Conservation (phyloP, 2,113 vertebrate genomes). For the Sula dactylatra region DNA sequence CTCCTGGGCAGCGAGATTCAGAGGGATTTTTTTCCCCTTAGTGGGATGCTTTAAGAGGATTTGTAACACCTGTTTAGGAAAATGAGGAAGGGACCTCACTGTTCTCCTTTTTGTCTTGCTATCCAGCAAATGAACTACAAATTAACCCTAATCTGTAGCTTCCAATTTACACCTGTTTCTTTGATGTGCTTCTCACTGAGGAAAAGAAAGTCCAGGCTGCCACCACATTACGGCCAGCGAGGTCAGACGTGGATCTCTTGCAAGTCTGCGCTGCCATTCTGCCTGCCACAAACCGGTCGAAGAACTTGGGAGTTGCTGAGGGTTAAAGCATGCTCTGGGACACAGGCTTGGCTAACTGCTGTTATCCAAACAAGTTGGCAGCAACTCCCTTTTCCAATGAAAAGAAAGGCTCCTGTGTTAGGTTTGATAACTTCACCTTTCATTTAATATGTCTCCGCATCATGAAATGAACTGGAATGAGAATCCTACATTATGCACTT, state of each 20-base stretch:
- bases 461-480: not conserved
- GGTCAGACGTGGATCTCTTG: rapidly evolving
- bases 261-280: rapidly evolving
- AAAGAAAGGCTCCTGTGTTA: not conserved
- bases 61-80: not conserved
- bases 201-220: not conserved
- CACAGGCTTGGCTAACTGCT: not conserved
- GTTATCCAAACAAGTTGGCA: not conserved
- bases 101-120: not conserved
- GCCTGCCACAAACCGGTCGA: not conserved
- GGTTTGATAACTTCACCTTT: not conserved
- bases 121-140: not conserved
- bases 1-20: not conserved
- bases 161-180: not conserved
- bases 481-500: not conserved
- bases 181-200: not conserved
- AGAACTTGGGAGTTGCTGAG: not conserved
- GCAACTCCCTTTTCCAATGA: not conserved
- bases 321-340: not conserved
- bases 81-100: not conserved
- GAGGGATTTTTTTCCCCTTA: not conserved
- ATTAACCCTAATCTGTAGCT: not conserved
- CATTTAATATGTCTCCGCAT: not conserved
- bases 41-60: not conserved
- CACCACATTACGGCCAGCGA: rapidly evolving